Base-by-base conservation (phyloP, 2,797 vertebrate genomes). In the Parotocinclus haroldoi region DNA sequence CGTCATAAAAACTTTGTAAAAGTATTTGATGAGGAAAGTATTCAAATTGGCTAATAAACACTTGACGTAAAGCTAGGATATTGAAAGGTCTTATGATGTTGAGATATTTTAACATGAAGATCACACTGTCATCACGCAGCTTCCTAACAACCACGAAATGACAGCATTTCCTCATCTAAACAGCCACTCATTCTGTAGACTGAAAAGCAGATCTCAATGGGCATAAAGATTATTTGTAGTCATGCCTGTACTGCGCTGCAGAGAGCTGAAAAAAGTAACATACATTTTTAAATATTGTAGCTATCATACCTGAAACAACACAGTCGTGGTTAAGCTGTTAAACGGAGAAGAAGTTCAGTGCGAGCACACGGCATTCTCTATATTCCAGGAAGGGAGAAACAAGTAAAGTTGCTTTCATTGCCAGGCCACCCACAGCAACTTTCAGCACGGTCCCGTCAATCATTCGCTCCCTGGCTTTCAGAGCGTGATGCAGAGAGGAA, bases 381-480 rank as follows among this genome's bases (percentile, higher is more conserved):
- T 4, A 13, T 39, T 57, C 37, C 0, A 42, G 36, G 54, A 66
- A 70, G 37, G 63, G 54, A 19, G 10, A 49, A 9, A 9, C 39
- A 58, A 11, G 58, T 57, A 37, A 3, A 1, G 61, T 13, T 9
- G 58, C 56, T 70, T 73, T 62, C 50, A 61, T 59, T 70, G 71
- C 63, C 64, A 66, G 58, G 56, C 60, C 70, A 65, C 73, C 76
- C 73, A 78, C 70, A 62, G 51, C 73, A 75, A 46, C 27, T 56
- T 49, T 66, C 58, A 1, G 19, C 42, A 3, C 16, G 44, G 42
- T 50, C 60, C 64, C 42, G 70, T 73, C 76, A 75, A 65, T 78
- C 64, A 70, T 63, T 45, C 62, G 51, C 67, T 71, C 60, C 72
- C 59, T 51, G 49, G 55, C 72, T 66, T 69, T 78, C 17, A 48